These are phyloP conservation scores for Cephus rjabovi DNA, from an alignment of 2,888 invertebrate species.

Conservation along the genomic window DNA sequence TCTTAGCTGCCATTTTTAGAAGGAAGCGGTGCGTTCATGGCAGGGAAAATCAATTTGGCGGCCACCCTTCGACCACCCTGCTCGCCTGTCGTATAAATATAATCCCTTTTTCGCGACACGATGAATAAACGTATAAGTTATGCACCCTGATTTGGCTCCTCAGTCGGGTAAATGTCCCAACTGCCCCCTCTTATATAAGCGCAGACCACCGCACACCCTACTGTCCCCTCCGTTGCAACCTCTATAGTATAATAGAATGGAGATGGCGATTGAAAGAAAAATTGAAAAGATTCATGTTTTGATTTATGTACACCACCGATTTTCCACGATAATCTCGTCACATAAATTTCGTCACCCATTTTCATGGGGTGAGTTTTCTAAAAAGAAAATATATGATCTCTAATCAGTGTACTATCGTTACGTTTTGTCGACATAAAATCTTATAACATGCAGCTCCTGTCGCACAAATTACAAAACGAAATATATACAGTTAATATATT, in stretches of 20 bases:
- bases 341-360: neutral
- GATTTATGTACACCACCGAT: neutral
- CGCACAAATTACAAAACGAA: too few species aligned
- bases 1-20: neutral
- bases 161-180: neutral
- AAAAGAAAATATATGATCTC: neutral
- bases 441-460: too few species aligned
- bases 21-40: slow-evolving; percentile 25
- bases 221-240: neutral
- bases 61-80: slow-evolving; percentile 17
- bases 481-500: too few species aligned
- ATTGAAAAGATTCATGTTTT: neutral
- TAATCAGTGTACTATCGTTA: neutral
- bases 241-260: neutral
- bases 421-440: too few species aligned
- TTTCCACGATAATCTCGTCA: neutral
- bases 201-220: neutral
- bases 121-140: slow-evolving; percentile 51
- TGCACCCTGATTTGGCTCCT: slow-evolving; percentile 32
- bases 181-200: neutral
- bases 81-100: slow-evolving; percentile 42
- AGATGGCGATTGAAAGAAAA: neutral
- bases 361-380: neutral
- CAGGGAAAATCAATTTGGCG: slow-evolving; percentile 41
- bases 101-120: slow-evolving; percentile 24